Conservation (phyloP, 2,888 invertebrate genomes). For the Drosophila emarginata region DNA sequence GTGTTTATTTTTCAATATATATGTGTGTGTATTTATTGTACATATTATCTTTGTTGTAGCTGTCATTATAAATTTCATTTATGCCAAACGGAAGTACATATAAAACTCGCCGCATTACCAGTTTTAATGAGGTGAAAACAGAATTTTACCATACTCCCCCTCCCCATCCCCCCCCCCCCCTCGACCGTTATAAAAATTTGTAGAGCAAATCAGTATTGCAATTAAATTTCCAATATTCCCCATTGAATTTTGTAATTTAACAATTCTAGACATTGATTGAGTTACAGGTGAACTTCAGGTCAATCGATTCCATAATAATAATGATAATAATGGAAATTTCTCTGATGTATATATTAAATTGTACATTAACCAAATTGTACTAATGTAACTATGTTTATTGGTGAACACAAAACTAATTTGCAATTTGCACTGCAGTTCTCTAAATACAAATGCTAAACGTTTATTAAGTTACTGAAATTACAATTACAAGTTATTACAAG, state of each 20-base stretch:
- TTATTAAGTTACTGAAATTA: slow-evolving; percentile 38
- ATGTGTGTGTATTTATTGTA: background rate
- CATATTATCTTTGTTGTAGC: slow-evolving; percentile 41
- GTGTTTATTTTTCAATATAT: background rate
- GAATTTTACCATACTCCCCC: background rate
- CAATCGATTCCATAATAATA: background rate
- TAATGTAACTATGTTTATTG: background rate
- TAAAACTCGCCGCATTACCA: slow-evolving; percentile 14
- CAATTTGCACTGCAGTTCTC: slow-evolving; percentile 30
- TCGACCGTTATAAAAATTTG: background rate
- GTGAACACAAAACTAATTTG: slow-evolving; percentile 45
- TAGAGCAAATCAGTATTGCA: slow-evolving; percentile 33
- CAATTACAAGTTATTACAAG: slow-evolving; percentile 26
- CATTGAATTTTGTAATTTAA: slow-evolving; percentile 16
- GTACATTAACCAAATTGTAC: slow-evolving; percentile 39
- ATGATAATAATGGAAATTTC: background rate
- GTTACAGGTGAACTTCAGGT: slow-evolving; percentile 14
- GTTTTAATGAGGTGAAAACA: slow-evolving; percentile 50
- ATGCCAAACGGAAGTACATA: slow-evolving; percentile 41
- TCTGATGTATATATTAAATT: background rate
- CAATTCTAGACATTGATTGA: slow-evolving; percentile 28
- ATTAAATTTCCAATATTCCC: slow-evolving; percentile 1
- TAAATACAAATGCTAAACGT: slow-evolving; percentile 23
- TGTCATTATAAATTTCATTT: slow-evolving; percentile 73
- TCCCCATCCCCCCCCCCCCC: background rate